Evolutionary conservation across 2,888 invertebrate species (phyloP), one percentile per base, ranked within the genome.

Genomic region (Caenorhabditis panamensis): DNA sequence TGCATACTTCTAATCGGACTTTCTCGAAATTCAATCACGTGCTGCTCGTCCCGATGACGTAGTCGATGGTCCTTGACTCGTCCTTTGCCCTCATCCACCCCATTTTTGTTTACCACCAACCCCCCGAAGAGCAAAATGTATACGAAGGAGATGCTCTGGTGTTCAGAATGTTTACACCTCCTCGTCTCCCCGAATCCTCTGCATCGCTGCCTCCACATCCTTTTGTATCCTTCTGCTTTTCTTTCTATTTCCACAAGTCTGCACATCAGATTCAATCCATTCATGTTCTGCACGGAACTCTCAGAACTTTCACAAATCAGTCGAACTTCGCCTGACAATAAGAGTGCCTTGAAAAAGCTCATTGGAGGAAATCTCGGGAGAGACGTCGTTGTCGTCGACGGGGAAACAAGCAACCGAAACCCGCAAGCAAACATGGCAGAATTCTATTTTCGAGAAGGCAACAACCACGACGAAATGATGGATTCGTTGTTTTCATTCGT

Each of bases 401-500:
- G 26, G 16, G 44, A 16, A 61, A 44, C 44, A 44, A 47, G 28
- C n/a, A 18, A 31, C 16, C 44, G 28, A 5, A 18, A 31, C 16
- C 44, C 26, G 26, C 37, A 26, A 63, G 22, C 26, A 63, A 63
- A 44, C 41, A 41, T 36, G 20, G 41, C 18, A 20, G 53, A 58
- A 68, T 59, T 68, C 68, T 67, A 68, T 68, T 68, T 68, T 59
- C 51, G 22, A 68, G 31, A 16, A 56, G 26, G 5, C 8, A 4
- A 18, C 2, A 9, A n/a, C 41, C 8, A n/a, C n/a, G 18, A 47
- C 47, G 47, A 59, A 58, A 68, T 68, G 68, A 68, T 68, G 59
- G 59, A 68, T 68, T 68, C 36, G 49, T 68, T 68, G 68, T 68
- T 68, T 68, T 64, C 51, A 63, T 62, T 47, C 11, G 37, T 8